phyloP scores from a whole-genome alignment of 2,888 invertebrate genomes.

The Calephelis perditalis region DNA sequence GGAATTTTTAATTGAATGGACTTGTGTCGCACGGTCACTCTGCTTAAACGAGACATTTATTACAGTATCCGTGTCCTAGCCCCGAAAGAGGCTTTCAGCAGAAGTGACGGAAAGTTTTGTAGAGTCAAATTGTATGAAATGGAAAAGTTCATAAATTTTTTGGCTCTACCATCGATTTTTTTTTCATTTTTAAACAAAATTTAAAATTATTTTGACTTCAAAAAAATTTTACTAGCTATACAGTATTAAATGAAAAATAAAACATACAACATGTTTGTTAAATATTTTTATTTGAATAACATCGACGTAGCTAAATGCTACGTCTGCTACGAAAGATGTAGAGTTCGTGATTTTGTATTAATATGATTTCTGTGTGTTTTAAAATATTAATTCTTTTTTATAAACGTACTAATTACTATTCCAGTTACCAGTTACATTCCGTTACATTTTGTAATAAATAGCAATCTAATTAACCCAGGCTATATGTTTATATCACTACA shows the following conservation, averaged over 20 bases:
- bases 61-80: background rate
- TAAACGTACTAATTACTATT: too few species aligned
- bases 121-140: background rate
- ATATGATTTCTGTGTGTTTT: background rate
- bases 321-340: constrained; percentile 30
- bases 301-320: constrained; percentile 30
- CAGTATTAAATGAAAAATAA: background rate
- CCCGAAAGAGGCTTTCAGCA: constrained; percentile 8
- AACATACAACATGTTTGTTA: background rate
- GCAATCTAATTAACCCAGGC: background rate
- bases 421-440: too few species aligned
- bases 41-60: constrained; percentile 27
- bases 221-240: background rate
- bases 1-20: constrained; percentile 77
- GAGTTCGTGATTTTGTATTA: constrained; percentile 14
- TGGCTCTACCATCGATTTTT: background rate
- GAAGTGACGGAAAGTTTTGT: constrained; percentile 9
- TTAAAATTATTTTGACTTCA: background rate
- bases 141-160: too few species aligned
- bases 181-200: background rate
- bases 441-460: background rate
- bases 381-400: too few species aligned
- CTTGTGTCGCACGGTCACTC: constrained; percentile 62
- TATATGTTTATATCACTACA: constrained; percentile 4
- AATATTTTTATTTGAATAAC: constrained; percentile 14